Percentiles rank a stretch among this genome's conserved stretches.
These are phyloP conservation scores for Drosophila ezoana DNA, from an alignment of 2,888 invertebrate genomes.

Conservation along the genomic window DNA sequence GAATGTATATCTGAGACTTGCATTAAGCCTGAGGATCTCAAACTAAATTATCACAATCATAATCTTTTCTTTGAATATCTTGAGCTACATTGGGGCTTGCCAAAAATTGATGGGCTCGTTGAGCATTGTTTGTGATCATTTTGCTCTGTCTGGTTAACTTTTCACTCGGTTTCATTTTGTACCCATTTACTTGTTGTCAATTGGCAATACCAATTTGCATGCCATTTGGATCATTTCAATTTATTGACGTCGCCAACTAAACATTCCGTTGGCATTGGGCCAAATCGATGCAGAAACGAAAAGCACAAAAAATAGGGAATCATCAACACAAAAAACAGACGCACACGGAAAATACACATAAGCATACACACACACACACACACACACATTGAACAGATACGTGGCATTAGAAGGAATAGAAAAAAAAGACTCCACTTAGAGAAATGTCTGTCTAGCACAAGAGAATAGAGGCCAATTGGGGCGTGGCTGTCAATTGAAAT, in stretches of 20 bases:
- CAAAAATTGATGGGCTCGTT: neutral
- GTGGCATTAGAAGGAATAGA: conserved; percentile 18
- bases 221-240: conserved; percentile 69
- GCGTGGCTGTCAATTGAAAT: conserved; percentile 54
- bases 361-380: conserved; percentile 18
- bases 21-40: too few species aligned
- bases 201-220: conserved; percentile 43
- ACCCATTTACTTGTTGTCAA: conserved; percentile 38
- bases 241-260: conserved; percentile 65
- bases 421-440: conserved; percentile 47
- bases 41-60: too few species aligned
- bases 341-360: conserved; percentile 10
- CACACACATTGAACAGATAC: conserved; percentile 25
- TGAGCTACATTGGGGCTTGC: too few species aligned
- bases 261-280: conserved; percentile 68
- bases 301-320: conserved; percentile 38
- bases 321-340: conserved; percentile 30
- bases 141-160: neutral
- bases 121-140: neutral
- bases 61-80: too few species aligned
- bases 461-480: conserved; percentile 44
- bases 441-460: conserved; percentile 26
- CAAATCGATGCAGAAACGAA: conserved; percentile 70
- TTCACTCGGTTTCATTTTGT: neutral
- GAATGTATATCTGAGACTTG: too few species aligned